phyloP scores from a whole-genome alignment of 2,888 invertebrate species.

The Zootermopsis nevadensis region DNA sequence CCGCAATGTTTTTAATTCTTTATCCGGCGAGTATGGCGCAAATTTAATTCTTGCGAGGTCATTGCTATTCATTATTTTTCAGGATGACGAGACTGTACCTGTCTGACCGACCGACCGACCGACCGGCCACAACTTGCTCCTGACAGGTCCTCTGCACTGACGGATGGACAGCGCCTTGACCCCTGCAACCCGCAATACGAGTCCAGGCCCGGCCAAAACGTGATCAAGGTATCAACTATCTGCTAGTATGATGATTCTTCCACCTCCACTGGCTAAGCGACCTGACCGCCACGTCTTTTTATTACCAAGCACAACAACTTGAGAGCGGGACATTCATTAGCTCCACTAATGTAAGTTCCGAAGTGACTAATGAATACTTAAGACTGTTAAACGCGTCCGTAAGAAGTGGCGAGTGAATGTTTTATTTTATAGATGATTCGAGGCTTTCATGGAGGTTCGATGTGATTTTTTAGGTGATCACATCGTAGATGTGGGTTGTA shows the following conservation, averaged over 20 bases:
- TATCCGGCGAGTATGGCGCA: background rate
- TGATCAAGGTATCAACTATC: slow-evolving; percentile 33
- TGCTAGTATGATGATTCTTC: background rate
- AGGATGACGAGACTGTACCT: slow-evolving; percentile 19
- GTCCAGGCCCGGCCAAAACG: slow-evolving; percentile 17
- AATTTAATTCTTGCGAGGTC: background rate
- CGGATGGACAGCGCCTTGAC: slow-evolving; percentile 41
- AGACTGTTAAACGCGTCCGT: background rate
- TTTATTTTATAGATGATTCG: background rate
- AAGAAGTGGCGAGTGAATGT: slow-evolving; percentile 14
- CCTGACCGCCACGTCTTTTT: background rate
- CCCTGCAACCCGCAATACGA: slow-evolving; percentile 35
- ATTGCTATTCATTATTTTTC: background rate
- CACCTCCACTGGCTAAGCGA: too few relatives aligned
- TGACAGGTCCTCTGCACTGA: slow-evolving; percentile 13
- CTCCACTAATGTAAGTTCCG: slow-evolving; percentile 18
- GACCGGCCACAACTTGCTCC: background rate
- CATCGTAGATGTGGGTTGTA: too few relatives aligned
- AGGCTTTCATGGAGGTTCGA: too few relatives aligned
- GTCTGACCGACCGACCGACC: background rate
- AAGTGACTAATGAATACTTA: slow-evolving; percentile 18
- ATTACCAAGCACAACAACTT: slow-evolving; percentile 14
- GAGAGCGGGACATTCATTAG: slow-evolving; percentile 29
- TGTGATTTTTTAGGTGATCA: too few relatives aligned
- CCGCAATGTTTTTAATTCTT: too few relatives aligned